A percentile compares a stretch with the other conserved stretches of the same genome.
These are phyloP conservation scores for Lottia gigantea DNA, from an alignment of 2,888 invertebrate genomes.

Conservation along the genomic window DNA sequence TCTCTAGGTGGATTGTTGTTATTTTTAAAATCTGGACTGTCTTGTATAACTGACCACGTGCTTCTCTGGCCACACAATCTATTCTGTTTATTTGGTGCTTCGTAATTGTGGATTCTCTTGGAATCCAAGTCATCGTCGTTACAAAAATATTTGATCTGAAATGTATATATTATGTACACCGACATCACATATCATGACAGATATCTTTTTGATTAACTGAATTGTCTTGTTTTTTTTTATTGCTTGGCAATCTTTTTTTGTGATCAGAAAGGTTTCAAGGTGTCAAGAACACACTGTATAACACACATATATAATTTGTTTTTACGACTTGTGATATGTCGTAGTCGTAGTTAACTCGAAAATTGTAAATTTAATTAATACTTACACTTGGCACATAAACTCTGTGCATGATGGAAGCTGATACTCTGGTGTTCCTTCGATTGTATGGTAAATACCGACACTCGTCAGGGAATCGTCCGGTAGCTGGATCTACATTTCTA, in stretches of 20 bases:
- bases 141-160: conserved; percentile 74
- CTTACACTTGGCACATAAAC: neutral
- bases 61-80: conserved; percentile 74
- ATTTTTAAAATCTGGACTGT: conserved; percentile 56
- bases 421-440: neutral
- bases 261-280: too few species aligned
- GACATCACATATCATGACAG: too few species aligned
- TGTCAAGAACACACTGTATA: too few species aligned
- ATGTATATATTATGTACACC: too few species aligned
- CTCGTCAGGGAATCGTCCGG: conserved; percentile 18
- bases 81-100: conserved; percentile 78
- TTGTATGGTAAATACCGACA: conserved; percentile 5
- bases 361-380: neutral
- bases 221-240: too few species aligned
- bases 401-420: conserved; percentile 20
- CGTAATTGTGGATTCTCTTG: conserved; percentile 71
- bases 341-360: too few species aligned
- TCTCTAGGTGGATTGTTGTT: conserved; percentile 25
- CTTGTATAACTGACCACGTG: conserved; percentile 72
- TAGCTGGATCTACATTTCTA: conserved; percentile 14
- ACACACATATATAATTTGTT: too few species aligned
- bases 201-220: too few species aligned
- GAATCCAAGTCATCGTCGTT: conserved; percentile 67
- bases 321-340: too few species aligned
- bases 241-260: too few species aligned